Evolutionary conservation across 2,888 invertebrate species (phyloP), one percentile per base, ranked within the genome.

Genomic region (Xestia sexstrigata): DNA sequence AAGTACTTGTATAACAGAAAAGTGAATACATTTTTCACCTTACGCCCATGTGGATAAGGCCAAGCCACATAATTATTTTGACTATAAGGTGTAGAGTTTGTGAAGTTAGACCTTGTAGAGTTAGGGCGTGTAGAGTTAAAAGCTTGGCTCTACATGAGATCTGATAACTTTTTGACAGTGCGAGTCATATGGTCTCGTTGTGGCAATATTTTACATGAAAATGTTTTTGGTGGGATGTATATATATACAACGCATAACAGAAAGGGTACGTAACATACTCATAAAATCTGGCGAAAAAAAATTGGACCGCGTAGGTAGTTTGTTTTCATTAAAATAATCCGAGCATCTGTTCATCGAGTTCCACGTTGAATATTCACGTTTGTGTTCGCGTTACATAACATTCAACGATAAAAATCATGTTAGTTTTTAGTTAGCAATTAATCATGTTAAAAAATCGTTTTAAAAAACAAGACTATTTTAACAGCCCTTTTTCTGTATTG

Each of bases 331-430:
- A 73, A 52, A 73, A 42, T 8, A 62, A 62, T 62, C 23, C 15
- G 26, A 23, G 26, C 68, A 79, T 55, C 23, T 26, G 7, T 77
- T 60, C 39, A 42, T 42, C 9, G 42, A 26, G n/a, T 20, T 80
- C 58, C 42, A 35, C 15, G 42, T 23, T 35, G 23, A 60, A 80
- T 45, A 49, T 62, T 42, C n/a, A 13, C 20, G n/a, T 49, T 49
- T 30, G 60, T 72, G 35, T 60, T 49, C 15, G 30, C 30, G 30
- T 80, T 42, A 80, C 42, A 60, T 77, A 81, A 73, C 74, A 49
- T 73, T 35, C 60, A 23, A 49, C 49, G 73, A 77, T 77, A 30
- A 65, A 81, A 52, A 62, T 60, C 20, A 30, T 71, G 47, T 42
- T 71, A 26, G 20, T 8, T 17, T 30, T 35, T 39, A 42, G 42